phyloP scores from a whole-genome alignment of 2,888 invertebrate genomes.

The Anagyrus pseudococci region DNA sequence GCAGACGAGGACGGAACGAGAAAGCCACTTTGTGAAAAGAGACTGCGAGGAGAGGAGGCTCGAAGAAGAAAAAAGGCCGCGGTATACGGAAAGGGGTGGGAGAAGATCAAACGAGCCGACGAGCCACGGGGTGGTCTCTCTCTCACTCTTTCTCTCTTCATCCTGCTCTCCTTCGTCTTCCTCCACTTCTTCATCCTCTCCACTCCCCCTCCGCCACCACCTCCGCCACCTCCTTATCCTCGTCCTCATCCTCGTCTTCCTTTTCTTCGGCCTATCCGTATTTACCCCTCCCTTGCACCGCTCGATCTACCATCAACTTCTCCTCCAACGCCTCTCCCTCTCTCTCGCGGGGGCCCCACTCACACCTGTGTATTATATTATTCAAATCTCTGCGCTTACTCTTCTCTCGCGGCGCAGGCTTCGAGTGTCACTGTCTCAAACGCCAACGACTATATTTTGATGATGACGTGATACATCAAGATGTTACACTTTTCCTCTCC shows the following conservation, averaged over 20 bases:
- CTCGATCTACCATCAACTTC: too few relatives aligned
- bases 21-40: constrained; percentile 19
- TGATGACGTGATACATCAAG: too few relatives aligned
- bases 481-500: too few relatives aligned
- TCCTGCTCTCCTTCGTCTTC: constrained; percentile 41
- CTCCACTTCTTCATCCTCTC: constrained; percentile 27
- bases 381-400: constrained; percentile 53
- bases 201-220: constrained; percentile 27
- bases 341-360: constrained; percentile 34
- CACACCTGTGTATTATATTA: constrained; percentile 50
- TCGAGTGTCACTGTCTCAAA: constrained; percentile 35
- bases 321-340: constrained; percentile 13
- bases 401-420: constrained; percentile 23
- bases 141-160: constrained; percentile 51
- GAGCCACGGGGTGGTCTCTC: constrained; percentile 61
- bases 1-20: background rate
- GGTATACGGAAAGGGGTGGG: constrained; percentile 50
- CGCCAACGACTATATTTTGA: constrained; percentile 28
- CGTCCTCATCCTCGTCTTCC: constrained; percentile 31
- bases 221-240: too few relatives aligned
- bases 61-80: constrained; percentile 38
- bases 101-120: constrained; percentile 61
- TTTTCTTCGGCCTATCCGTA: constrained; percentile 17
- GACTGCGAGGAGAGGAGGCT: constrained; percentile 23
- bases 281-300: constrained; percentile 33